These are phyloP conservation scores for Leptothorax acervorum DNA, from an alignment of 2,888 invertebrate species.

Conservation along the genomic window DNA sequence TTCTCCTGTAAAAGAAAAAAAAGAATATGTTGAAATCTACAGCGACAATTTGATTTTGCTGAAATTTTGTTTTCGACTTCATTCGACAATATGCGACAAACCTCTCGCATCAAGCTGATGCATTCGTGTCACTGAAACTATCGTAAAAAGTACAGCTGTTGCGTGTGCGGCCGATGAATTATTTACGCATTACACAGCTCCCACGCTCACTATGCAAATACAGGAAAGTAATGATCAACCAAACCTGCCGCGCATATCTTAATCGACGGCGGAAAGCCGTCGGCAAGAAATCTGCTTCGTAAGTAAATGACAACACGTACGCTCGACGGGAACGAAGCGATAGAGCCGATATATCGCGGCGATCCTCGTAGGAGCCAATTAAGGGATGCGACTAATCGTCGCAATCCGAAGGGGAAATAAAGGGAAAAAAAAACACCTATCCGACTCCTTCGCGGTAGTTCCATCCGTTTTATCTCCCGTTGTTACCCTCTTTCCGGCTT, in stretches of 20 bases:
- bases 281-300: not conserved
- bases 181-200: slow-evolving; percentile 12
- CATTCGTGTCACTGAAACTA: slow-evolving; percentile 9
- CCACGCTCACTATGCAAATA: slow-evolving; percentile 27
- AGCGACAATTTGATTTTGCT: not conserved
- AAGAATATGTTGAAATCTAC: not conserved
- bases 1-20: not conserved
- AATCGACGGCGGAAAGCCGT: not conserved
- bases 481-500: not conserved
- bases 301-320: not conserved
- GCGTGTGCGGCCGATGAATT: slow-evolving; percentile 5
- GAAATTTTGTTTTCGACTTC: slow-evolving; percentile 5
- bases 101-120: not conserved
- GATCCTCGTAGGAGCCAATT: slow-evolving; percentile 12
- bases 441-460: not conserved
- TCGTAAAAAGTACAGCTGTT: not conserved
- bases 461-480: not conserved
- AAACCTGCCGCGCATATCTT: not conserved
- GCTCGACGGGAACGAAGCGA: not conserved
- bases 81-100: not conserved
- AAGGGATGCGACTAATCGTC: slow-evolving; percentile 15
- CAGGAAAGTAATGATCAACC: slow-evolving; percentile 35
- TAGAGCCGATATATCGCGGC: not conserved
- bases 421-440: slow-evolving; percentile 1
- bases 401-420: not conserved